These are phyloP conservation scores for Zingel zingel DNA, from an alignment of 2,113 vertebrate genomes.

Conservation along the genomic window DNA sequence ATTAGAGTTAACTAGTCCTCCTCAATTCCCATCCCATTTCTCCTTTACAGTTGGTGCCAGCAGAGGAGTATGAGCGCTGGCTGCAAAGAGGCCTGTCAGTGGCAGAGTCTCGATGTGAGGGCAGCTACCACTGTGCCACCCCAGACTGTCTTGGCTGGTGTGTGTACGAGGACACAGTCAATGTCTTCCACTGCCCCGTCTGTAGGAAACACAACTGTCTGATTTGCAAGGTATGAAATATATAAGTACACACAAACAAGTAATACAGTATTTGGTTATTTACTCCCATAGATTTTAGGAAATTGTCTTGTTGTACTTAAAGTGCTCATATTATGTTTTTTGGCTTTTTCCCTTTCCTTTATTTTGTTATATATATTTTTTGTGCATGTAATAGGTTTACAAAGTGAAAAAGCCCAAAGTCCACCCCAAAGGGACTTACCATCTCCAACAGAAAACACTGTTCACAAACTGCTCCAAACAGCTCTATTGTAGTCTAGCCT, in stretches of 20 bases:
- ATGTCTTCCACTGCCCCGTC: slow-evolving; percentile 88
- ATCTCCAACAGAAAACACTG: too few species aligned
- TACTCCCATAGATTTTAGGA: background rate
- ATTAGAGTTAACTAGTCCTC: background rate
- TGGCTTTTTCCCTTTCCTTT: too few species aligned
- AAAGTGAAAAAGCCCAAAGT: too few species aligned
- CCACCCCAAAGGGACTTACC: too few species aligned
- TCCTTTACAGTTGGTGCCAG: slow-evolving; percentile 69
- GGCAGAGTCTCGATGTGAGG: slow-evolving; percentile 87
- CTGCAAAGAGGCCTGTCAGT: slow-evolving; percentile 87
- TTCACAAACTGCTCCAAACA: too few species aligned
- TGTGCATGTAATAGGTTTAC: too few species aligned
- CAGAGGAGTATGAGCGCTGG: slow-evolving; percentile 87
- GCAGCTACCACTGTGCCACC: slow-evolving; percentile 90
- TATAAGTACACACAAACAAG: background rate
- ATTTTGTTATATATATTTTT: too few species aligned
- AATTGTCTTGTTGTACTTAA: background rate
- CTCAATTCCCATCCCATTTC: background rate
- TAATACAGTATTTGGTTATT: background rate
- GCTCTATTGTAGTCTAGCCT: too few species aligned
- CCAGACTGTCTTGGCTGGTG: slow-evolving; percentile 89
- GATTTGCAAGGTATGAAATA: slow-evolving; percentile 84
- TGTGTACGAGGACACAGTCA: slow-evolving; percentile 88
- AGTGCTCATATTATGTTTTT: too few species aligned
- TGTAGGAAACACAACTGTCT: slow-evolving; percentile 89